These are phyloP conservation scores for Clarias gariepinus DNA, from an alignment of 2,113 vertebrate species.

Conservation along the genomic window DNA sequence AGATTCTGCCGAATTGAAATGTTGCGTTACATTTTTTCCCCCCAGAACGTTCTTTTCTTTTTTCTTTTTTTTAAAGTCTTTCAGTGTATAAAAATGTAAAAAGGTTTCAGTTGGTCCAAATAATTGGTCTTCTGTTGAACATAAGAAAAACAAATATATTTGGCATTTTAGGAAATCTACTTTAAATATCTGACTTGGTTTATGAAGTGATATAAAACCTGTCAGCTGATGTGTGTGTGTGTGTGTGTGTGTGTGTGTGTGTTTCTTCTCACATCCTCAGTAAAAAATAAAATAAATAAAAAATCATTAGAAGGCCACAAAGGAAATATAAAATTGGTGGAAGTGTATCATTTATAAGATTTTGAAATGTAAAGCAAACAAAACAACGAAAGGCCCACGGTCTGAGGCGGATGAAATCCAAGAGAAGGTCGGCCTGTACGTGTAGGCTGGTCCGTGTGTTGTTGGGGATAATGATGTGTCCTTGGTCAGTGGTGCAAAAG, in stretches of 20 bases:
- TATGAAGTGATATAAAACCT: slow-evolving; percentile 28
- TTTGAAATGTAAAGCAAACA: slow-evolving; percentile 36
- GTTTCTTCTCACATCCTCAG: slow-evolving; percentile 59
- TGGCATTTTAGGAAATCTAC: slow-evolving; percentile 21
- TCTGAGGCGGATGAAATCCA: slow-evolving; percentile 78
- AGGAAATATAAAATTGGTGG: slow-evolving; percentile 59
- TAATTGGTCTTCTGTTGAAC: slow-evolving; percentile 4
- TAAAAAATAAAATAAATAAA: slow-evolving; percentile 34
- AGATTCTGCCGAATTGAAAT: slow-evolving; percentile 26
- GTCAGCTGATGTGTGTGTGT: slow-evolving; percentile 1
- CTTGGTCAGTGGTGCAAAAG: slow-evolving; percentile 49
- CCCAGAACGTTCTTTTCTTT: no score
- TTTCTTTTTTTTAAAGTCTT: slow-evolving; percentile 11
- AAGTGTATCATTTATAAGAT: slow-evolving; percentile 57
- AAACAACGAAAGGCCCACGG: slow-evolving; percentile 68
- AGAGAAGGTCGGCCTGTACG: slow-evolving; percentile 55
- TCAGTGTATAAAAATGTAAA: slow-evolving; percentile 13
- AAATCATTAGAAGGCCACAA: slow-evolving; percentile 64
- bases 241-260: slow-evolving; percentile 52
- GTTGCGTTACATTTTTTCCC: not conserved
- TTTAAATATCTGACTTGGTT: slow-evolving; percentile 31
- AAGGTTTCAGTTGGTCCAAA: slow-evolving; percentile 49
- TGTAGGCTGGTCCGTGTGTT: not conserved
- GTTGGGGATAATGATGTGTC: not conserved
- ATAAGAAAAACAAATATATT: slow-evolving; percentile 50